Conservation (phyloP, 2,797 vertebrate species). For the Epinephelus coioides region DNA sequence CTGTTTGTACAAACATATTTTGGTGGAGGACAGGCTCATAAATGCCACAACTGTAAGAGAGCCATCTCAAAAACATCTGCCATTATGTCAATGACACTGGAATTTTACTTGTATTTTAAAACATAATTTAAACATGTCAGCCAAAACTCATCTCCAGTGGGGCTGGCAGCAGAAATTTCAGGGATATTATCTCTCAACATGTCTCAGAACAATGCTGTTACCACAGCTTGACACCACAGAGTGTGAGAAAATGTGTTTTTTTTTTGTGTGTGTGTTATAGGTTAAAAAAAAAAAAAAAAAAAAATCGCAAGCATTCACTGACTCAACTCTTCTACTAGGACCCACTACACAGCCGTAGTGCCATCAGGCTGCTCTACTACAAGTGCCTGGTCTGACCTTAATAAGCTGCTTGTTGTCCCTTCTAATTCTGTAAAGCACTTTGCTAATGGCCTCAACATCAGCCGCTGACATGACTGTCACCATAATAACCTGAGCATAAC, state of each 20-base stretch:
- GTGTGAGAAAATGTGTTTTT: neutral
- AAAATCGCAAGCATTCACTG: neutral
- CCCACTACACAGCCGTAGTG: neutral
- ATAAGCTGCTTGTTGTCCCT: slow-evolving; percentile 41
- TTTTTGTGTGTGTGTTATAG: no score
- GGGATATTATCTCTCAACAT: neutral
- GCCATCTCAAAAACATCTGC: neutral
- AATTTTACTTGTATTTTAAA: neutral
- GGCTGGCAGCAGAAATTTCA: neutral
- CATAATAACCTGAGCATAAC: slow-evolving; percentile 41
- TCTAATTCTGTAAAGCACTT: slow-evolving; percentile 49
- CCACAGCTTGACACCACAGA: neutral
- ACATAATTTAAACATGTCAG: neutral
- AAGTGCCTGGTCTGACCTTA: slow-evolving; percentile 18
- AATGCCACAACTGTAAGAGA: no score
- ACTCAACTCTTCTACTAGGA: neutral
- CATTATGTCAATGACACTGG: neutral
- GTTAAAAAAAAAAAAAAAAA: no score
- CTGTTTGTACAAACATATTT: no score
- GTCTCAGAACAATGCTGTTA: neutral
- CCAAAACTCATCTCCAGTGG: neutral
- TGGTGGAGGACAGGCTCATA: no score
- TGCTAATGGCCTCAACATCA: slow-evolving; percentile 54
- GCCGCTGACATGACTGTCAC: slow-evolving; percentile 42
- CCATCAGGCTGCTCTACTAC: neutral